Percentiles rank a stretch among this genome's conserved stretches.
Evolutionary conservation across 2,797 vertebrate genomes (phyloP).

Genomic region (Spinus olivaceus): DNA sequence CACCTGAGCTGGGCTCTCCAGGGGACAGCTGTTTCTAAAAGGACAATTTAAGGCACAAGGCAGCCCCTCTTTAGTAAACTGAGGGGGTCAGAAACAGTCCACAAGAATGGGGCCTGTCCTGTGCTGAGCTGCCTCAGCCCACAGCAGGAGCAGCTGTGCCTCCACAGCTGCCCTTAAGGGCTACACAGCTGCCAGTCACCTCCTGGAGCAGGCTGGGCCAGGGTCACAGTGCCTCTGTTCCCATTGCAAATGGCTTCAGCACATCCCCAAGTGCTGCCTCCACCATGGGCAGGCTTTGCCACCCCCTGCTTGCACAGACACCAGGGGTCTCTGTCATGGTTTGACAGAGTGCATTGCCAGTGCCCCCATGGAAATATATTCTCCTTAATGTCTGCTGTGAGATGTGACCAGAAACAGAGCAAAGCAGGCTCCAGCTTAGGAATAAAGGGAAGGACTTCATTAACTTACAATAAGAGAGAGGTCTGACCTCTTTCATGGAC

Average conservation of each 20-base stretch:
- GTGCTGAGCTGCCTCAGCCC: background rate
- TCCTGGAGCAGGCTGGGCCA: background rate
- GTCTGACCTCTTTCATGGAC: background rate
- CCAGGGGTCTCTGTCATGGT: background rate
- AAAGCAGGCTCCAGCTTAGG: background rate
- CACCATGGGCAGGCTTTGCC: background rate
- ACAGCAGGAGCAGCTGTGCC: background rate
- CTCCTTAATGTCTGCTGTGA: background rate
- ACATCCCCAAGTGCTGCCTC: background rate
- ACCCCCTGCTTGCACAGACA: background rate
- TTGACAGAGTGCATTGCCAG: background rate
- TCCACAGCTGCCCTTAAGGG: background rate
- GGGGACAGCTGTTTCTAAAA: background rate
- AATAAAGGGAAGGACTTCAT: background rate
- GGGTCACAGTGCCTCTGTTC: background rate
- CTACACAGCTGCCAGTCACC: fast-evolving
- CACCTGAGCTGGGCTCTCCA: background rate
- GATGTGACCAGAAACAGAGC: background rate
- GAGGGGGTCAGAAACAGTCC: background rate
- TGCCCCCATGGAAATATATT: background rate
- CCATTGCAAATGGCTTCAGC: background rate
- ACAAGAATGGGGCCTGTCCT: fast-evolving
- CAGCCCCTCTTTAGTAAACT: background rate
- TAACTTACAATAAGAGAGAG: background rate
- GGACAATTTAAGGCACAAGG: background rate